Base-by-base conservation (phyloP, 2,113 vertebrate genomes). In the Oreochromis aureus region DNA sequence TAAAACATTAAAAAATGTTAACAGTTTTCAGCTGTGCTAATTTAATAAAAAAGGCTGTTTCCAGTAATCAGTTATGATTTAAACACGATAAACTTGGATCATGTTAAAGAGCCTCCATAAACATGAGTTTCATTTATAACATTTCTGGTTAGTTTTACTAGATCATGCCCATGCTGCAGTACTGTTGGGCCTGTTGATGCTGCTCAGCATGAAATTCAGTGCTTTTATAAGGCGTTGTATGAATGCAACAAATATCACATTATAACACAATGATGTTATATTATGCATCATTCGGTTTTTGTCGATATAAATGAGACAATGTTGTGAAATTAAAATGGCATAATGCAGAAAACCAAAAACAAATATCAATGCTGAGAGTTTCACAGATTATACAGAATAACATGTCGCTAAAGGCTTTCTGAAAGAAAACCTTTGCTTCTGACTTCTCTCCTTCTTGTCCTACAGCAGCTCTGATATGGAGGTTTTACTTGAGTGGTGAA, bases 301-400 rank as follows among this genome's bases (percentile, higher is more conserved):
- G 18, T n/a, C 2, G 0, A 1, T n/a, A 63, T 63, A 63, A 36
- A 63, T 0, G 9, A 63, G 59, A 7, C 1, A 0, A 1, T n/a
- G 59, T 36, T n/a, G 30, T 7, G 16, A 63, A 36, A 63, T 63
- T 34, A 19, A 61, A 63, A 34, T 18, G 30, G 30, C 59, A 63
- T 18, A 34, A 61, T 19, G 34, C 34, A 69, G 8, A 69, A 69
- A 12, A 0, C 0, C 19, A 22, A 39, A 13, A 39, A 7, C 11
- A 32, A 59, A 39, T 0, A n/a, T 39, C 61, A 66, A 19, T 0
- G 0, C 63, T 69, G 34, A 69, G 61, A 41, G 34, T 41, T 39
- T 69, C 63, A 39, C 63, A 39, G 63, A 69, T 13, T 22, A 36
- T 22, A 69, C 13, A 41, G 11, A 69, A 11, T 6, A n/a, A 71